Base-by-base conservation (phyloP, 2,797 vertebrate species). In the Malacoctenus gilli region DNA sequence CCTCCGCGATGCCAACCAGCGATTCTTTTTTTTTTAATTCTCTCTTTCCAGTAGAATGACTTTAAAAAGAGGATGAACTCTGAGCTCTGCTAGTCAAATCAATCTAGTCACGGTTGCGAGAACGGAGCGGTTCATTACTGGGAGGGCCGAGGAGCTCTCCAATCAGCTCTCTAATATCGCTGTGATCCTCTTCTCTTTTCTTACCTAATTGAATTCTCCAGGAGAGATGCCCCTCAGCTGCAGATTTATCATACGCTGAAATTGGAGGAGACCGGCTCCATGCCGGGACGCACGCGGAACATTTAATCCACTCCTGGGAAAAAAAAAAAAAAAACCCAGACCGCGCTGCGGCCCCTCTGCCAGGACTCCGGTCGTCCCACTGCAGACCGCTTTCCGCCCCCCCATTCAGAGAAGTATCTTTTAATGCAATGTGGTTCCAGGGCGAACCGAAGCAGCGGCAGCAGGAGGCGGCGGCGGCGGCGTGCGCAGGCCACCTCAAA, bases 171-270 rank as follows among this genome's bases (percentile, higher is more conserved):
- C 70, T 88, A 85, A 90, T 89, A 84, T 87, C 68, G 15, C 82
- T 59, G 66, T 79, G 80, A 86, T 87, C 80, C 85, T 78, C 69
- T 78, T 79, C 80, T 82, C 78, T 78, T 81, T 86, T 87, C 83
- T 64, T 77, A 79, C 83, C 72, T 90, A 89, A 90, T 89, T 89
- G 81, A 88, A 87, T 85, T 88, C 82, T 87, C 83, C 80, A 72
- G 87, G 68, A 82, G 80, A 90, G 71, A 85, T 83, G 75, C 82
- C 84, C 77, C 83, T 77, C 79, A 80, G 83, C 85, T 65, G 73
- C 66, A 78, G 73, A 88, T 86, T 85, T 83, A 89, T 88, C 84
- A 85, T 84, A 87, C 87, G 83, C 82, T 72, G 76, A 84, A 88
- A 86, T 86, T 85, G 84, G 77, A 84, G 63, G 79, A 82, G 85